These are phyloP conservation scores for Cylindroiulus punctatus DNA, from an alignment of 2,888 invertebrate genomes.

Conservation along the genomic window DNA sequence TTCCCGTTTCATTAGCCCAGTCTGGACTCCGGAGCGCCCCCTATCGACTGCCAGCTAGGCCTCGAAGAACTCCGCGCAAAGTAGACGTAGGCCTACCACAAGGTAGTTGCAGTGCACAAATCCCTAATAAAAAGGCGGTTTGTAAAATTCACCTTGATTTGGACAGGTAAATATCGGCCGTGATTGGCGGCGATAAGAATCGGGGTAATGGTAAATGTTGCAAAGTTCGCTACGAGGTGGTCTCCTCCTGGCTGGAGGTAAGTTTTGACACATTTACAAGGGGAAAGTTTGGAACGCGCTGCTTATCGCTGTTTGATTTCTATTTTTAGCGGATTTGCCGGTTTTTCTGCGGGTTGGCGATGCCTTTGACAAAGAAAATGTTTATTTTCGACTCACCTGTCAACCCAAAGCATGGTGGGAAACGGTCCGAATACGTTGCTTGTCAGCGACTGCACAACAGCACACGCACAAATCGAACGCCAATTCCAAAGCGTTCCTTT, in stretches of 20 bases:
- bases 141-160: not conserved
- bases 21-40: not conserved
- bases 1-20: not conserved
- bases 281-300: not conserved
- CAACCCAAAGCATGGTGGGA: not conserved
- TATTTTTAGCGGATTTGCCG: not conserved
- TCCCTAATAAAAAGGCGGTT: not conserved
- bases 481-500: too few relatives aligned
- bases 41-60: not conserved
- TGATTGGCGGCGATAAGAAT: constrained; percentile 9
- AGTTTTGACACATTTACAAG: not conserved
- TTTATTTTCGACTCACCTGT: not conserved
- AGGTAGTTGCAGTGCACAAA: not conserved
- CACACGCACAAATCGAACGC: not conserved
- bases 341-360: not conserved
- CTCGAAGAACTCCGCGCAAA: not conserved
- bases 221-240: constrained; percentile 43
- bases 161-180: not conserved
- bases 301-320: not conserved
- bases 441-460: not conserved
- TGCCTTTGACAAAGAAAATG: too few relatives aligned
- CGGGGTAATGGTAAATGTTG: not conserved
- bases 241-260: not conserved
- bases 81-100: constrained; percentile 8
- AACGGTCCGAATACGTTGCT: not conserved